phyloP scores from a whole-genome alignment of 2,797 vertebrate genomes.

The Myotis daubentonii region DNA sequence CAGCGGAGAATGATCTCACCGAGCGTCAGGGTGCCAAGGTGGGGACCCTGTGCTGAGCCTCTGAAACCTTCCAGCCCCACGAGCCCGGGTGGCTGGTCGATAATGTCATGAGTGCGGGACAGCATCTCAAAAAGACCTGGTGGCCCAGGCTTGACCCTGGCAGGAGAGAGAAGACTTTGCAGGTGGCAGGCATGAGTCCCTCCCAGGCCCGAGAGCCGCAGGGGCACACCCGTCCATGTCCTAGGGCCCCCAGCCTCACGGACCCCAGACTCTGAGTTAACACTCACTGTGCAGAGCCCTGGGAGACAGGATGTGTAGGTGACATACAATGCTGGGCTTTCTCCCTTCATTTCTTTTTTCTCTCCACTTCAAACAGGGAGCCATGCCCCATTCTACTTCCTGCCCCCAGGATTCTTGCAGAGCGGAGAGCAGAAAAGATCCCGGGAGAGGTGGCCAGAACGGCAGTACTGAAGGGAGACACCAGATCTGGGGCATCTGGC shows the following conservation, averaged over 20 bases:
- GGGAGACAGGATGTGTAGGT: fast-evolving
- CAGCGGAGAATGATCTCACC: neutral
- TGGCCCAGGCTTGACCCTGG: neutral
- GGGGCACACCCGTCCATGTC: neutral
- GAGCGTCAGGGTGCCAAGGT: too few species aligned
- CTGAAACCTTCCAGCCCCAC: neutral
- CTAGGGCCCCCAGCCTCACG: neutral
- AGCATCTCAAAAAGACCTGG: neutral
- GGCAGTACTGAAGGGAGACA: neutral
- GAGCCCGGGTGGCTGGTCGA: neutral
- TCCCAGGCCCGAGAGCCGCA: too few species aligned
- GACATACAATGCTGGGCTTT: fast-evolving
- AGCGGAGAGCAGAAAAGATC: neutral
- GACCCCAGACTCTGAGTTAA: neutral
- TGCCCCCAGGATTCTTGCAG: neutral
- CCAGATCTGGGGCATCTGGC: neutral
- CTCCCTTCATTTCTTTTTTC: neutral
- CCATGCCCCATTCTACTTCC: neutral
- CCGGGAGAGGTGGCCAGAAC: neutral
- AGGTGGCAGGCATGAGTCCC: fast-evolving
- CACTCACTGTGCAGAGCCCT: neutral
- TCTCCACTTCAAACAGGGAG: neutral
- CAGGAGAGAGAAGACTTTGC: neutral
- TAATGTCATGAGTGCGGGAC: neutral
- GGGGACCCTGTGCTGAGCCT: neutral